Evolutionary conservation across 37 sponge, comb jelly and placozoan species (phyloP).

Genomic region (Halichondria panicea): DNA sequence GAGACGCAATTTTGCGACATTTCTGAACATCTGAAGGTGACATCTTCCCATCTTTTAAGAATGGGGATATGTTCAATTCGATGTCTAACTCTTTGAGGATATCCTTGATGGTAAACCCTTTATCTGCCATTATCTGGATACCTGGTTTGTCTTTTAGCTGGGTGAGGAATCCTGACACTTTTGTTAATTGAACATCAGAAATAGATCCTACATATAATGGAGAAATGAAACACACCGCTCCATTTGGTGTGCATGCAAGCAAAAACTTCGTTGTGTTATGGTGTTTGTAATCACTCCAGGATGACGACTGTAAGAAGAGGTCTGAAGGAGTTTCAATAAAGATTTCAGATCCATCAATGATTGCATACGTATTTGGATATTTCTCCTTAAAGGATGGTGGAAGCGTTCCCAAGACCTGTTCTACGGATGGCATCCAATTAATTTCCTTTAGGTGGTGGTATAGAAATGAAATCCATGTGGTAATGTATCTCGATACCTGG

Average conservation of each 20-base stretch:
- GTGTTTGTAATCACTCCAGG: slow-evolving; percentile 59
- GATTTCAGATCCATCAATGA: slow-evolving; percentile 46
- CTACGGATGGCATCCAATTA: slow-evolving; percentile 28
- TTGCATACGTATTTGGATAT: slow-evolving; percentile 41
- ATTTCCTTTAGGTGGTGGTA: slow-evolving; percentile 19
- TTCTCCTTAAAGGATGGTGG: slow-evolving; percentile 22
- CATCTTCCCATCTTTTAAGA: slow-evolving; percentile 33
- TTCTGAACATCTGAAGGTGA: slow-evolving; percentile 17
- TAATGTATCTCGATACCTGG: slow-evolving; percentile 12
- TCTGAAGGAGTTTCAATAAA: slow-evolving; percentile 37
- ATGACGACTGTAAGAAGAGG: slow-evolving; percentile 30
- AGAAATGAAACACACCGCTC: slow-evolving; percentile 23
- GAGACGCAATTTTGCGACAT: slow-evolving; percentile 45
- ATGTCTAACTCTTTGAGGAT: slow-evolving; percentile 31
- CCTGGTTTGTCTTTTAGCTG: slow-evolving; percentile 38
- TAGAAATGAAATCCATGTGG: slow-evolving; percentile 34
- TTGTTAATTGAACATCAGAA: slow-evolving; percentile 8
- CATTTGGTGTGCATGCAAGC: slow-evolving; percentile 40
- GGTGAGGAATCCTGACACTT: slow-evolving; percentile 23
- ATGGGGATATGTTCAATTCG: slow-evolving; percentile 65
- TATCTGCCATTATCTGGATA: slow-evolving; percentile 57
- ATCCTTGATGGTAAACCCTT: slow-evolving; percentile 68
- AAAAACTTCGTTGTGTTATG: slow-evolving; percentile 53
- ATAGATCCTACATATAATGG: slow-evolving; percentile 45
- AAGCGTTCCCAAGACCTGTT: slow-evolving; percentile 26